Percentiles rank a stretch among this genome's conserved stretches.
Conservation (phyloP, 1,140 invertebrate species). For the Globodera rostochiensis region DNA sequence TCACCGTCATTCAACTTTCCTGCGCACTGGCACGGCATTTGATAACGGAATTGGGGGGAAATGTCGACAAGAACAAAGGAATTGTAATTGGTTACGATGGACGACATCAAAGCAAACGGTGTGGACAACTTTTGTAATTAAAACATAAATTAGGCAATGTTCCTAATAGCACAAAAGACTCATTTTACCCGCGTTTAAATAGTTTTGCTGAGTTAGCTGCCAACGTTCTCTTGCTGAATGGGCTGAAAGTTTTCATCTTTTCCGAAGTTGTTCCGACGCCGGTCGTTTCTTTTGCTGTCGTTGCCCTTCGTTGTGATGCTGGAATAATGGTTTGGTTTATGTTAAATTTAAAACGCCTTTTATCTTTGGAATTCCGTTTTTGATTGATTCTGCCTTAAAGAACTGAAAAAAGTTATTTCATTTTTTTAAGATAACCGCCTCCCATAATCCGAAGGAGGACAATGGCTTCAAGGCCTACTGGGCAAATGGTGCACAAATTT, state of each 20-base stretch:
- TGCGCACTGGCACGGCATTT: constrained; percentile 87
- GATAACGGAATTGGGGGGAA: constrained; percentile 63
- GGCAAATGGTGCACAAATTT: constrained; percentile 89
- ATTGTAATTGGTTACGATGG: constrained; percentile 93
- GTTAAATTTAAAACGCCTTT: constrained; percentile 7
- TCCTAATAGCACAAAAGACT: too few relatives aligned
- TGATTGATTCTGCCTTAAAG: constrained; percentile 72
- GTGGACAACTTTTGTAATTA: background rate
- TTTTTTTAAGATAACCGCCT: constrained; percentile 87
- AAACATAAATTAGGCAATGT: constrained; percentile 63
- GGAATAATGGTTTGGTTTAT: constrained; percentile 39
- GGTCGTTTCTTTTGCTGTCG: constrained; percentile 72
- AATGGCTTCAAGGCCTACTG: constrained; percentile 97
- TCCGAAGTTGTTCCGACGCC: constrained; percentile 83
- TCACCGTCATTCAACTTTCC: constrained; percentile 92
- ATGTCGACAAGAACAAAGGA: constrained; percentile 70
- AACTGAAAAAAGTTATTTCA: constrained; percentile 67
- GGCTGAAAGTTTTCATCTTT: constrained; percentile 82
- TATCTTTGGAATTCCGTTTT: constrained; percentile 74
- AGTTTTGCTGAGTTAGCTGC: constrained; percentile 90
- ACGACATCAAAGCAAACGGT: constrained; percentile 80
- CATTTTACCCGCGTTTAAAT: background rate
- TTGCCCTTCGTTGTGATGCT: constrained; percentile 54
- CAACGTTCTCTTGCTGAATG: constrained; percentile 77
- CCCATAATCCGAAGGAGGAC: constrained; percentile 97